Evolutionary conservation across 1,140 invertebrate species (phyloP).

Genomic region (Bombyx mori): ASM3026992v2 NC_085116.1:2021001-2021500

Average conservation of each 20-base stretch:
- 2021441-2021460: slow-evolving; percentile 70
- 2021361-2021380: background rate
- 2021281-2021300: background rate
- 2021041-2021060: slow-evolving; percentile 47
- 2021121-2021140: too few species aligned
- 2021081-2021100: background rate
- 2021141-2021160: too few species aligned
- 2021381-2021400: slow-evolving; percentile 18
- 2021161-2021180: too few species aligned
- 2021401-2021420: slow-evolving; percentile 28
- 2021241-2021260: too few species aligned
- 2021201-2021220: too few species aligned
- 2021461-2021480: slow-evolving; percentile 83
- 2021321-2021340: slow-evolving; percentile 8
- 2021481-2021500: slow-evolving; percentile 88
- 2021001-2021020: slow-evolving; percentile 70
- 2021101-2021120: too few species aligned
- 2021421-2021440: slow-evolving; percentile 76
- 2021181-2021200: too few species aligned
- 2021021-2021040: slow-evolving; percentile 72
- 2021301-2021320: too few species aligned
- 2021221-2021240: too few species aligned
- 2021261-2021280: too few species aligned
- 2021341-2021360: background rate
- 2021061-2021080: slow-evolving; percentile 50